Percentiles rank a stretch among this genome's conserved stretches.
Conservation (phyloP, 1,140 invertebrate species). For the Bombus cullumanus region DNA sequence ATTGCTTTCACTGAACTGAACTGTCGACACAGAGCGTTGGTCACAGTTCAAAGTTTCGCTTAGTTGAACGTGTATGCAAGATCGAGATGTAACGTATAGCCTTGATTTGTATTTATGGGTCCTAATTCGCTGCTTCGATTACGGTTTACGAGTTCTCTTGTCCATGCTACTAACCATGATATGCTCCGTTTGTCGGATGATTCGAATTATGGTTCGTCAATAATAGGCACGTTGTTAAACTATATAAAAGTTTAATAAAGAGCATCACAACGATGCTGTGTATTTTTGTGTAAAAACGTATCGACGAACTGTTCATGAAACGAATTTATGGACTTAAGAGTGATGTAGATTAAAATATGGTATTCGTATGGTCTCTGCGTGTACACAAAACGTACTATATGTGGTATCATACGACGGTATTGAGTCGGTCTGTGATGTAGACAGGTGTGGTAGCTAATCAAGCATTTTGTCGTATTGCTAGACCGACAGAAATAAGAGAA, state of each 20-base stretch:
- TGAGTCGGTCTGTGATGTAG: background rate
- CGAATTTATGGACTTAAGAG: background rate
- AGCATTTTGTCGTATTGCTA: conserved; percentile 54
- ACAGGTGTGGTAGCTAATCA: conserved; percentile 56
- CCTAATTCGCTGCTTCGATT: conserved; percentile 36
- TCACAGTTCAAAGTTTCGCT: conserved; percentile 56
- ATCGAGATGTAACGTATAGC: conserved; percentile 14
- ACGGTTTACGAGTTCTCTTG: conserved; percentile 21
- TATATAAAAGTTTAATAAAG: background rate
- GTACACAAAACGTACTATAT: background rate
- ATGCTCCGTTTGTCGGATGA: background rate
- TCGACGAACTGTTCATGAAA: background rate
- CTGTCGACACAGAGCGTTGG: conserved; percentile 21
- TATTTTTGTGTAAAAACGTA: background rate
- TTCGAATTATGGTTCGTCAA: too few relatives aligned
- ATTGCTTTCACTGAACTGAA: conserved; percentile 28
- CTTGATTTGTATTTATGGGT: conserved; percentile 58
- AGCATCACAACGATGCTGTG: too few relatives aligned
- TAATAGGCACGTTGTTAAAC: background rate
- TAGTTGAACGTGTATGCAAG: conserved; percentile 38
- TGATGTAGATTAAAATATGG: background rate
- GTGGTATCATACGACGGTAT: background rate
- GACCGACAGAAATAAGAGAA: conserved; percentile 16
- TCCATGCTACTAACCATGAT: background rate
- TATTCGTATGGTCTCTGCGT: background rate